Evolutionary conservation across 2,888 invertebrate genomes (phyloP).

Genomic region (Merodon equestris): DNA sequence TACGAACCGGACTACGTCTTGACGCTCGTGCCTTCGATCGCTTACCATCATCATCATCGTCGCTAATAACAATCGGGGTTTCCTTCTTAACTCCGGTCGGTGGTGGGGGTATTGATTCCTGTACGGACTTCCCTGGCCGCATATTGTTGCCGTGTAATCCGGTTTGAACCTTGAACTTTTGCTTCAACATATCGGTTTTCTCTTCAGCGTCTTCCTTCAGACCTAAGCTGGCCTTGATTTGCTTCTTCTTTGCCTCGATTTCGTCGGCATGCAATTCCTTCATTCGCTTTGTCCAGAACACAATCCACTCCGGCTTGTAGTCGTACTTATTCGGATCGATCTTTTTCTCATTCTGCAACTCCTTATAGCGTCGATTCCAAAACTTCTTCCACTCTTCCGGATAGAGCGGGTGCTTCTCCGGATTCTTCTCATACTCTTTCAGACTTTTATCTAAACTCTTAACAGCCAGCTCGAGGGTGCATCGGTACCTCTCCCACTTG

Average conservation of each 20-base stretch:
- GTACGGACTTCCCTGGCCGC: constrained; percentile 25
- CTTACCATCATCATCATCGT: constrained; percentile 70
- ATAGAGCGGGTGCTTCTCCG: constrained; percentile 92
- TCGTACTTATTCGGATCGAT: constrained; percentile 88
- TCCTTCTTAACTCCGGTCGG: constrained; percentile 20
- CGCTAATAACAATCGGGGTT: constrained; percentile 76
- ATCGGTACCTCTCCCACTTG: constrained; percentile 80
- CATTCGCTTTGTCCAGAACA: constrained; percentile 91
- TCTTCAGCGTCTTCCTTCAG: constrained; percentile 79
- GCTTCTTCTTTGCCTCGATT: constrained; percentile 83
- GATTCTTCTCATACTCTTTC: constrained; percentile 89
- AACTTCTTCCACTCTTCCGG: constrained; percentile 94
- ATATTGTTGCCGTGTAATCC: constrained; percentile 5
- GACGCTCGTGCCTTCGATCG: constrained; percentile 17
- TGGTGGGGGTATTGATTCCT: constrained; percentile 19
- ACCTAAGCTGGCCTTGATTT: constrained; percentile 83
- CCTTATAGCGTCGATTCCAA: constrained; percentile 91
- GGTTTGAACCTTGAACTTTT: constrained; percentile 76
- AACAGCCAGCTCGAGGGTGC: constrained; percentile 76
- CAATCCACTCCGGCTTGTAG: constrained; percentile 93
- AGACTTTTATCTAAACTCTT: constrained; percentile 82
- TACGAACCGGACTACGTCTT: constrained; percentile 64
- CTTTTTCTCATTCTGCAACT: constrained; percentile 83
- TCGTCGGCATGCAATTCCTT: constrained; percentile 87
- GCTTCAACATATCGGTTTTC: constrained; percentile 75